Percentiles rank a stretch among this genome's conserved stretches.
phyloP scores from a whole-genome alignment of 2,113 vertebrate species.

The Erythrocercus mccallii region DNA sequence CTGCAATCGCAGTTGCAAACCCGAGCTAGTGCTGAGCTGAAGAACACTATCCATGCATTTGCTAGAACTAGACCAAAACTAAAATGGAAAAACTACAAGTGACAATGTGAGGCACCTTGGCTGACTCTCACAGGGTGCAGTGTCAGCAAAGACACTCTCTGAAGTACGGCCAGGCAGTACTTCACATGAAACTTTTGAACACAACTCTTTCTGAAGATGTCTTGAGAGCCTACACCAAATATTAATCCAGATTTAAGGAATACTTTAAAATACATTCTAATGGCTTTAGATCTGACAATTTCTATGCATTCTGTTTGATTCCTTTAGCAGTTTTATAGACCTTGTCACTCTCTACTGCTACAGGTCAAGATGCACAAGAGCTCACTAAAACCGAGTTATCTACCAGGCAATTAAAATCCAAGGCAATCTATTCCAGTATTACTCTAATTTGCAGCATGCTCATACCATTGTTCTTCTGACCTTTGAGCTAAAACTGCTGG shows the following conservation, averaged over 20 bases:
- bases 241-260: background rate
- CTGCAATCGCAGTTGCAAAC: background rate
- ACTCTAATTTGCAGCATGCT: background rate
- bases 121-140: background rate
- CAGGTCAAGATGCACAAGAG: background rate
- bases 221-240: background rate
- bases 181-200: background rate
- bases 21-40: accelerated
- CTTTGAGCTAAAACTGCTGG: background rate
- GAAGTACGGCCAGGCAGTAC: background rate
- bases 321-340: background rate
- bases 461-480: background rate
- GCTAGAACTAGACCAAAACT: background rate
- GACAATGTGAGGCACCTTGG: accelerated
- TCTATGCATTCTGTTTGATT: background rate
- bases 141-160: background rate
- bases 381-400: background rate
- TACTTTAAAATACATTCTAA: background rate
- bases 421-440: background rate
- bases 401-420: background rate
- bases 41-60: background rate
- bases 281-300: background rate
- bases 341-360: background rate
- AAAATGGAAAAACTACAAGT: background rate
- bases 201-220: background rate